phyloP scores from a whole-genome alignment of 2,113 vertebrate genomes.

The Hippocampus guttulatus region DNA sequence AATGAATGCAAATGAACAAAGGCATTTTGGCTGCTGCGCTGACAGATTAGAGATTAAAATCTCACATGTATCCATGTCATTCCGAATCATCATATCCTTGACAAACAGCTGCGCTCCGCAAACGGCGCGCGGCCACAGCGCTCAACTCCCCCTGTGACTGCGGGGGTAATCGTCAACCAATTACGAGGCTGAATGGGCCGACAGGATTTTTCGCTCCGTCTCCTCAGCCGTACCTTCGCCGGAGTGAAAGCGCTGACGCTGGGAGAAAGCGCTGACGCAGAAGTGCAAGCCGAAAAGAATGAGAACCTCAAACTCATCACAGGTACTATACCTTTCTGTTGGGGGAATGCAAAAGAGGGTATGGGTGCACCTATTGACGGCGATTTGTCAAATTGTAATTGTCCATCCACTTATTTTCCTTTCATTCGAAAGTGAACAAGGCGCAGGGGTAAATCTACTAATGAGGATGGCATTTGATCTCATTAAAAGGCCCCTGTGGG shows the following conservation, averaged over 20 bases:
- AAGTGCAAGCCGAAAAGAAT: conserved; percentile 48
- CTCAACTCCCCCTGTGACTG: conserved; percentile 30
- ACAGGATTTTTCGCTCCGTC: conserved; percentile 59
- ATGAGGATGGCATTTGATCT: conserved; percentile 43
- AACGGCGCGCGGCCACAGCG: conserved; percentile 44
- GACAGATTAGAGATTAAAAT: conserved; percentile 51
- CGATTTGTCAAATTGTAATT: conserved; percentile 34
- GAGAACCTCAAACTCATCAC: conserved; percentile 52
- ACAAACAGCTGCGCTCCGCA: conserved; percentile 63
- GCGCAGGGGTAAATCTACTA: conserved; percentile 3
- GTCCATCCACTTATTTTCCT: conserved; percentile 26
- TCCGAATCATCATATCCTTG: conserved; percentile 60
- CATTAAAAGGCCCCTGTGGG: conserved; percentile 39
- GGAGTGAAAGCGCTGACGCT: conserved; percentile 60
- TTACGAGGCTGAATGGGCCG: conserved; percentile 54
- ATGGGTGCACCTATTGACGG: conserved; percentile 27
- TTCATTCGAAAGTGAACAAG: conserved; percentile 35
- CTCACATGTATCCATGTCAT: conserved; percentile 50
- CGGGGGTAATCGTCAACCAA: conserved; percentile 47
- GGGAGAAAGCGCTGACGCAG: conserved; percentile 55
- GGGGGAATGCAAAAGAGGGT: not conserved
- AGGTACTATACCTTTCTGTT: conserved; percentile 36
- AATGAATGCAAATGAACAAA: conserved; percentile 39
- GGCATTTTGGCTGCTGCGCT: conserved; percentile 28
- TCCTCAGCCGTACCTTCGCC: conserved; percentile 56